phyloP scores from a whole-genome alignment of 2,797 vertebrate genomes.

The Xiphorhynchus erythropygius region DNA sequence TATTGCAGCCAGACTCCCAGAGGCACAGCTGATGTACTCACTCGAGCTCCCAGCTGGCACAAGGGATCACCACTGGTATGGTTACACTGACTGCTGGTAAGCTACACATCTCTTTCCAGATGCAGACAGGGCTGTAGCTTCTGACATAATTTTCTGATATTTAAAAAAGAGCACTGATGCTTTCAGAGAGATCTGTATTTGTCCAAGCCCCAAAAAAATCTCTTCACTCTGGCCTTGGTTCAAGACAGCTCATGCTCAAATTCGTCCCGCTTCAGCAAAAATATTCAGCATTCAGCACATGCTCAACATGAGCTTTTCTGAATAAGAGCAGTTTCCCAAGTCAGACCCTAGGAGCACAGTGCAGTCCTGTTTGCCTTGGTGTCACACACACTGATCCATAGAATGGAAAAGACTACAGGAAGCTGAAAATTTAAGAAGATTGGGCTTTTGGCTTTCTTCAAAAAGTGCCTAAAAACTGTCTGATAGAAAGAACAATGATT shows the following conservation, averaged over 20 bases:
- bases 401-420: neutral
- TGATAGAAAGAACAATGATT: neutral
- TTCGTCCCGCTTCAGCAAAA: constrained; percentile 37
- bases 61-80: neutral
- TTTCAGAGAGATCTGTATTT: neutral
- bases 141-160: neutral
- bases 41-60: neutral
- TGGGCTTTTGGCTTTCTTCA: neutral
- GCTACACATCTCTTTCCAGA: neutral
- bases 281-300: constrained; percentile 51
- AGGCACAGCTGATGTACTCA: neutral
- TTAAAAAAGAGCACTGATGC: neutral
- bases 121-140: neutral
- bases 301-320: neutral
- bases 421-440: neutral
- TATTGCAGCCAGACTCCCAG: neutral
- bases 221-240: constrained; percentile 3
- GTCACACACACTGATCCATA: neutral
- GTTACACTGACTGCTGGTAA: neutral
- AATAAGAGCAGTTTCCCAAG: neutral
- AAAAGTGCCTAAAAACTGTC: neutral
- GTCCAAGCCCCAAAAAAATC: neutral
- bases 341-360: neutral
- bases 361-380: neutral
- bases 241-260: constrained; percentile 36